phyloP scores from a whole-genome alignment of 2,888 invertebrate species.

The Eristalis intricaria region DNA sequence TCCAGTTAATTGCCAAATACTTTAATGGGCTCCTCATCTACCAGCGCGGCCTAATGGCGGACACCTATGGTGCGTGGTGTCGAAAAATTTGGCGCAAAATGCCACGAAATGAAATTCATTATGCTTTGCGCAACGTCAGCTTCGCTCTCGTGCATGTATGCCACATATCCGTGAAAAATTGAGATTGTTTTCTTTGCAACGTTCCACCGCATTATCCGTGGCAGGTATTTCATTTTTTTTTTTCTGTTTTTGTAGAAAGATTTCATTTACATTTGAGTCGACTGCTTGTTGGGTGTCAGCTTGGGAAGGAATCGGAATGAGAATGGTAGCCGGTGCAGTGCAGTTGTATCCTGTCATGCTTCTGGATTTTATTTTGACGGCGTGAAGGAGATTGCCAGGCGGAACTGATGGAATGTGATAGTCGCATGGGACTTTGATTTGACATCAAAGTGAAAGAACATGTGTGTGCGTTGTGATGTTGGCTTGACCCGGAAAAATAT shows the following conservation, averaged over 20 bases:
- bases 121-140: slow-evolving; percentile 61
- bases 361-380: slow-evolving; percentile 70
- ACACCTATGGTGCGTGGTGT: slow-evolving; percentile 46
- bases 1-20: slow-evolving; percentile 67
- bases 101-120: slow-evolving; percentile 63
- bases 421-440: slow-evolving; percentile 40
- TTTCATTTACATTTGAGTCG: slow-evolving; percentile 49
- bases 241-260: not conserved
- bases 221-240: not conserved
- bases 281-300: slow-evolving; percentile 59
- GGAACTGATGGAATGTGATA: slow-evolving; percentile 58
- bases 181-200: slow-evolving; percentile 43
- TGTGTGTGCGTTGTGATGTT: not conserved
- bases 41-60: not conserved
- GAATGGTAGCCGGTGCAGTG: slow-evolving; percentile 48
- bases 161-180: slow-evolving; percentile 59
- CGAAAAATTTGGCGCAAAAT: slow-evolving; percentile 37
- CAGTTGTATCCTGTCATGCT: slow-evolving; percentile 63
- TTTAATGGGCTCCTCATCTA: slow-evolving; percentile 60
- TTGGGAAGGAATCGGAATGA: slow-evolving; percentile 10
- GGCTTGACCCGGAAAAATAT: not conserved
- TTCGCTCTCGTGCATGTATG: slow-evolving; percentile 39
- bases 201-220: slow-evolving; percentile 9
- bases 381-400: slow-evolving; percentile 61
- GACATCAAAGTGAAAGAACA: slow-evolving; percentile 25